These are phyloP conservation scores for Alligator sinensis DNA, from an alignment of 2,113 vertebrate genomes.

Conservation along the genomic window DNA sequence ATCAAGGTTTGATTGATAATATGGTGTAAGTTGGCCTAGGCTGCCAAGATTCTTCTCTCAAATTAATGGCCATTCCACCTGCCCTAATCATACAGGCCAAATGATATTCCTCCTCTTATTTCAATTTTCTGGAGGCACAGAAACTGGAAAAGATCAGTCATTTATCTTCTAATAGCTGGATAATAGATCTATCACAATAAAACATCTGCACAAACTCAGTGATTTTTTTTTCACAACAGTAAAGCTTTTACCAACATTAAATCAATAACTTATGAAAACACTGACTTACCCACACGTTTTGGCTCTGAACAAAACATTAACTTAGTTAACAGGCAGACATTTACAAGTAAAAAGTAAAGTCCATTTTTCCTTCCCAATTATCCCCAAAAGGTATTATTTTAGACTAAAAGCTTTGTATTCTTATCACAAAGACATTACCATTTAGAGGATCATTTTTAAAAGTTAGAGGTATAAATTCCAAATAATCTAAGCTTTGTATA, in stretches of 20 bases:
- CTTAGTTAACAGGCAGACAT: slow-evolving; percentile 44
- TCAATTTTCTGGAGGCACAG: slow-evolving; percentile 94
- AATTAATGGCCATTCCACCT: slow-evolving; percentile 95
- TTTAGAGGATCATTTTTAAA: slow-evolving; percentile 59
- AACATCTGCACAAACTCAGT: slow-evolving; percentile 91
- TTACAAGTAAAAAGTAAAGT: not conserved
- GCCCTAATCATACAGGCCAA: slow-evolving; percentile 92
- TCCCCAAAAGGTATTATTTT: not conserved
- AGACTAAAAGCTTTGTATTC: slow-evolving; percentile 20
- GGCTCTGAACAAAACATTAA: slow-evolving; percentile 42
- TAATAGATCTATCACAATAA: slow-evolving; percentile 99
- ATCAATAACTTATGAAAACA: slow-evolving; percentile 81
- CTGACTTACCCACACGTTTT: slow-evolving; percentile 46
- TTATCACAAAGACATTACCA: slow-evolving; percentile 32
- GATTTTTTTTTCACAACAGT: slow-evolving; percentile 77
- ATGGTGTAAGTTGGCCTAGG: slow-evolving; percentile 83
- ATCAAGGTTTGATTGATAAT: slow-evolving; percentile 93
- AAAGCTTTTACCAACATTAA: slow-evolving; percentile 75
- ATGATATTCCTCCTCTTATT: slow-evolving; percentile 94
- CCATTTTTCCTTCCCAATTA: not conserved
- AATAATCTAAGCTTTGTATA: slow-evolving; percentile 31
- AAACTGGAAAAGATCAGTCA: slow-evolving; percentile 95
- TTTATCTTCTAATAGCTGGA: slow-evolving; percentile 99
- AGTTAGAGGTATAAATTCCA: slow-evolving; percentile 22
- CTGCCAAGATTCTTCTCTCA: slow-evolving; percentile 86